Conservation (phyloP, 2,113 vertebrate species). For the Dromiciops gliroides region DNA sequence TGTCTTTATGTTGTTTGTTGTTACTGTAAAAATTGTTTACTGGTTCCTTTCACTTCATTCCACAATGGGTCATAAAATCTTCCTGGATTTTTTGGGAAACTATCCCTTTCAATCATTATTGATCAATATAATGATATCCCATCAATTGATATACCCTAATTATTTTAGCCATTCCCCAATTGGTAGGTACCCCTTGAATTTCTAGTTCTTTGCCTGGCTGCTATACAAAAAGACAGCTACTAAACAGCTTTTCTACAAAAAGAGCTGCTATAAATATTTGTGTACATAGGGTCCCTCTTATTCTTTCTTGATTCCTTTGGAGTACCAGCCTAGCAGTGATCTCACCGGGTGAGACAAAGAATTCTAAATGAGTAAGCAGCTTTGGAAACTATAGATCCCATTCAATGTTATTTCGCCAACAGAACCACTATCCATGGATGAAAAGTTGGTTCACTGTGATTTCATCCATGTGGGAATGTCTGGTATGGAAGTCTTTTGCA, state of each 20-base stretch:
- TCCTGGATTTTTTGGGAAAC: not conserved
- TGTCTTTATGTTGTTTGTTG: not conserved
- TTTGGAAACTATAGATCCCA: not conserved
- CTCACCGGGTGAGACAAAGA: not conserved
- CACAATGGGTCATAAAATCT: not conserved
- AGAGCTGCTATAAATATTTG: not conserved
- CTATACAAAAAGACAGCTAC: not conserved
- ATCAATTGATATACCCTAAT: not conserved
- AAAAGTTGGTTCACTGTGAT: not conserved
- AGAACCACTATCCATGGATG: not conserved
- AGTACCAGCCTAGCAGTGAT: not conserved
- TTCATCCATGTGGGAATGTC: not conserved
- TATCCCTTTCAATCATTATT: too few relatives aligned
- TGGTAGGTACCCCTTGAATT: not conserved
- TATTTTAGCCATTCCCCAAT: not conserved
- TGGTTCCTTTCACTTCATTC: not conserved
- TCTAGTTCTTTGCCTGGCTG: not conserved
- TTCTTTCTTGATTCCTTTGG: not conserved
- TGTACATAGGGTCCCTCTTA: not conserved
- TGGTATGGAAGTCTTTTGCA: not conserved
- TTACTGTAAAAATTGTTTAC: not conserved
- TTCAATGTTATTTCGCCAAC: not conserved
- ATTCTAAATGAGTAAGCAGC: not conserved
- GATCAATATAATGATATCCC: not conserved
- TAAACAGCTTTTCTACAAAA: not conserved